These are phyloP conservation scores for Scolopax bukidnonensis DNA, from an alignment of 2,797 vertebrate genomes.

Conservation along the genomic window DNA sequence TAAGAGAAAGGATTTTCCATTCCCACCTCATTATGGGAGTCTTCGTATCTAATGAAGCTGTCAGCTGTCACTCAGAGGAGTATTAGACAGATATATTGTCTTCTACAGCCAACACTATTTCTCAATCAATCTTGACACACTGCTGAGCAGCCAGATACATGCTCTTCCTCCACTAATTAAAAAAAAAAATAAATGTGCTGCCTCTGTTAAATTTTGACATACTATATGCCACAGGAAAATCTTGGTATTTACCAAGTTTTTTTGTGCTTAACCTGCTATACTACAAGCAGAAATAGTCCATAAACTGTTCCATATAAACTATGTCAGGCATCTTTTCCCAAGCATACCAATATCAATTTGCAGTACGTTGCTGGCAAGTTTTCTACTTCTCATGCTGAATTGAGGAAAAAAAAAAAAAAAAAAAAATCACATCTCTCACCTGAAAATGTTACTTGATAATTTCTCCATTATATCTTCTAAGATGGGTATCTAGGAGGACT, in stretches of 20 bases:
- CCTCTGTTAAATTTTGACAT: not conserved
- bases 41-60: not conserved
- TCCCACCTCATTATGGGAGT: not conserved
- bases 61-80: not conserved
- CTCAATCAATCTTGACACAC: not conserved
- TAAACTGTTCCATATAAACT: not conserved
- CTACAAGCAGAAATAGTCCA: not conserved
- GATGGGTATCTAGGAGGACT: conserved; percentile 82
- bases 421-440: conserved; percentile 75
- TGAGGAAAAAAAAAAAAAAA: not conserved
- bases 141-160: not conserved
- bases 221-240: not conserved
- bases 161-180: not conserved
- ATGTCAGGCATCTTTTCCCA: not conserved
- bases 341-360: not conserved
- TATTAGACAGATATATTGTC: not conserved
- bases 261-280: not conserved
- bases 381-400: not conserved
- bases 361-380: not conserved
- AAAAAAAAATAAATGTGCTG: not conserved
- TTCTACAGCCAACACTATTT: not conserved
- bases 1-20: not conserved
- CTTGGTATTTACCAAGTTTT: not conserved
- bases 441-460: conserved; percentile 86
- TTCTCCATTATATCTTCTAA: conserved; percentile 96